Conservation (phyloP, 1,140 invertebrate species). For the Telenomus remus region DNA sequence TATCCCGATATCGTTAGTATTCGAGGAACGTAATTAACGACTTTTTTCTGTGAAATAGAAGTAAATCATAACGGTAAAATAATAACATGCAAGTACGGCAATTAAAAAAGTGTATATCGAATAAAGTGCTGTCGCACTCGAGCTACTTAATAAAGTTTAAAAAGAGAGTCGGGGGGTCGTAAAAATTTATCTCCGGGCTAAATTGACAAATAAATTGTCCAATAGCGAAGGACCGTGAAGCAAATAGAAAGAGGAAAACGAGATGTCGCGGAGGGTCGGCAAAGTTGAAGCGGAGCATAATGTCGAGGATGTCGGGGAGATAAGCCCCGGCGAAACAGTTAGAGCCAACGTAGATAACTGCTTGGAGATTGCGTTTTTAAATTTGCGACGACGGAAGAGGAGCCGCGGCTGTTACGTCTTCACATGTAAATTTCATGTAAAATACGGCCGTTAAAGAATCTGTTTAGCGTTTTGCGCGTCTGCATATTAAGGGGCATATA, state of each 20-base stretch:
- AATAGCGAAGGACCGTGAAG: conserved; percentile 38
- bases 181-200: conserved; percentile 46
- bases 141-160: conserved; percentile 45
- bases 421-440: conserved; percentile 49
- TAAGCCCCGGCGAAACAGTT: conserved; percentile 45
- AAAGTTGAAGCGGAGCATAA: conserved; percentile 27
- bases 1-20: too few species aligned
- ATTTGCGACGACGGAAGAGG: conserved; percentile 39
- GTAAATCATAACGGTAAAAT: too few species aligned
- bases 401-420: conserved; percentile 39
- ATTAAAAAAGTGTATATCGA: conserved; percentile 27
- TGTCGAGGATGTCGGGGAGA: conserved; percentile 38
- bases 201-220: conserved; percentile 53
- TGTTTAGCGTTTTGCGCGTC: conserved; percentile 42
- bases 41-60: too few species aligned
- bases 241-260: conserved; percentile 36
- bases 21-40: too few species aligned
- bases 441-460: conserved; percentile 49
- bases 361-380: conserved; percentile 47
- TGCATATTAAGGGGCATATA: conserved; percentile 48
- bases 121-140: conserved; percentile 33
- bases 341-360: conserved; percentile 45
- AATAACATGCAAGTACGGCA: background rate
- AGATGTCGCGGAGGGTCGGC: conserved; percentile 1
- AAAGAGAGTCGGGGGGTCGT: conserved; percentile 26